These are phyloP conservation scores for Bungarus multicinctus DNA, from an alignment of 2,113 vertebrate species.

Conservation along the genomic window DNA sequence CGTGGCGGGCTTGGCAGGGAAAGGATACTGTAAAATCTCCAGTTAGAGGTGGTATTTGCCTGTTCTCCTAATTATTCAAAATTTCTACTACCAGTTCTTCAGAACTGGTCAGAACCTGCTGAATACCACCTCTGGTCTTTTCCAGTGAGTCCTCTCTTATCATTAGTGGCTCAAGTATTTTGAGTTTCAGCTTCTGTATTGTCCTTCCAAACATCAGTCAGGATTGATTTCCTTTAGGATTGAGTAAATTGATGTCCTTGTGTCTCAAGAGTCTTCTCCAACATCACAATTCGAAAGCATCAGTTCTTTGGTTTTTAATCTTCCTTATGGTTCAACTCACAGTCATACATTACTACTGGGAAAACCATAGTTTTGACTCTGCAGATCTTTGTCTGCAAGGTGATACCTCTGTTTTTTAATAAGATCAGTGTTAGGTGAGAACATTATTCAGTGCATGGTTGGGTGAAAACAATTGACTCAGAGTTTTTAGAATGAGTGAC, in stretches of 20 bases:
- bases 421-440: background rate
- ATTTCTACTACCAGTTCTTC: too few species aligned
- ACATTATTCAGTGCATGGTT: background rate
- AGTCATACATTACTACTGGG: background rate
- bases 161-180: background rate
- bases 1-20: too few species aligned
- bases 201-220: background rate
- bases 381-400: background rate
- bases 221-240: background rate
- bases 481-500: background rate
- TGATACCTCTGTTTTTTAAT: background rate
- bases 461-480: background rate
- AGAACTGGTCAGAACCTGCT: too few species aligned
- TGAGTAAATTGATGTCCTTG: background rate
- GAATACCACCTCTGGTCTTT: too few species aligned
- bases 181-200: background rate
- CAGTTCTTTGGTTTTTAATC: background rate
- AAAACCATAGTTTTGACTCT: background rate
- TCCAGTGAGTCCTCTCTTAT: background rate
- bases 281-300: background rate
- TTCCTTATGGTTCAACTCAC: background rate
- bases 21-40: too few species aligned
- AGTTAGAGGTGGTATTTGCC: too few species aligned
- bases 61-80: too few species aligned
- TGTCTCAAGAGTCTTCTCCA: background rate